These are phyloP conservation scores for Callipepla squamata DNA, from an alignment of 2,113 vertebrate species.

Conservation along the genomic window DNA sequence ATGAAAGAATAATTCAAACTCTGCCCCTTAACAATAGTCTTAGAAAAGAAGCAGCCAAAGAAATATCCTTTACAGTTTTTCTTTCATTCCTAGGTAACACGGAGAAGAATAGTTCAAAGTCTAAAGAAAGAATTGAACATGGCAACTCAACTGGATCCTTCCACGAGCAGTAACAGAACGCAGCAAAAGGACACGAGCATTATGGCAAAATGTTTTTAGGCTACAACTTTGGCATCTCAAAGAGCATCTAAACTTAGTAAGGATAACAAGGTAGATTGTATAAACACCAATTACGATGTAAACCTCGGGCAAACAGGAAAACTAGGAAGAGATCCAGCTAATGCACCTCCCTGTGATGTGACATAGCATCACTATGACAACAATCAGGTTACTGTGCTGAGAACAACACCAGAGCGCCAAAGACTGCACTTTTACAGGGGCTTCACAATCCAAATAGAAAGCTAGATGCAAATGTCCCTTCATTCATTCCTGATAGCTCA, in stretches of 20 bases:
- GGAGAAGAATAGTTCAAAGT: slow-evolving; percentile 39
- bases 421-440: neutral
- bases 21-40: neutral
- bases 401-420: neutral
- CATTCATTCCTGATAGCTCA: neutral
- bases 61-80: neutral
- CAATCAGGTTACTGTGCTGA: neutral
- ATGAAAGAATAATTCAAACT: neutral
- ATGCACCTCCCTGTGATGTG: neutral
- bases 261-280: neutral
- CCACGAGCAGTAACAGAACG: neutral
- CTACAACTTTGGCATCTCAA: neutral
- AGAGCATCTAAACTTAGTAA: neutral
- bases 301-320: slow-evolving; percentile 7
- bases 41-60: neutral
- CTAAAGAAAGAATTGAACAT: slow-evolving; percentile 55
- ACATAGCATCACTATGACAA: neutral
- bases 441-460: neutral
- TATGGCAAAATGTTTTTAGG: neutral
- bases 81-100: slow-evolving; percentile 48
- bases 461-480: neutral
- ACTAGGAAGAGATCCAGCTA: neutral
- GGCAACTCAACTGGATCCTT: neutral
- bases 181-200: neutral
- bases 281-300: neutral